Conservation (phyloP, 2,888 invertebrate genomes). For the Harmothoe impar region DNA sequence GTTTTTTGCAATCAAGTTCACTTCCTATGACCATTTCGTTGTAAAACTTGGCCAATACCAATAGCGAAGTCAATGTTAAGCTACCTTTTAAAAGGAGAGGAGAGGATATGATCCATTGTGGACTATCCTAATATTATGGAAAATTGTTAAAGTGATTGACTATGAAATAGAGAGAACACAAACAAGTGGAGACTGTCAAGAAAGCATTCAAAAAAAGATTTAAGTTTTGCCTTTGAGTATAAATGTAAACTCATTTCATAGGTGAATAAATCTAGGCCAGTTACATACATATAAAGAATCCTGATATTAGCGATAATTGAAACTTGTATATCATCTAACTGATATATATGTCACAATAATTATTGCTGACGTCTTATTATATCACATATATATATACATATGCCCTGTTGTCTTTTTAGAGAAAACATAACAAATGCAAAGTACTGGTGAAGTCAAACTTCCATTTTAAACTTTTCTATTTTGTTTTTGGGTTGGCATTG, state of each 20-base stretch:
- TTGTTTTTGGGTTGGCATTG: constrained; percentile 60
- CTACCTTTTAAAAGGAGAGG: not conserved
- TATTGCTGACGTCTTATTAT: not conserved
- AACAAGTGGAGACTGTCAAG: constrained; percentile 1
- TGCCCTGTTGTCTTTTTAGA: constrained; percentile 60
- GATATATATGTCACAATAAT: not conserved
- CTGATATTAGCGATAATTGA: not conserved
- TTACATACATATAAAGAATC: not conserved
- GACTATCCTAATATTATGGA: not conserved
- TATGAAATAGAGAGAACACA: constrained; percentile 15
- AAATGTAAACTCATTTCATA: constrained; percentile 24
- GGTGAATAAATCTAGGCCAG: constrained; percentile 24
- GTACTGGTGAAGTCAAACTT: constrained; percentile 60
- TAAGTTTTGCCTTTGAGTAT: constrained; percentile 16
- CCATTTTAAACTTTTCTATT: constrained; percentile 62
- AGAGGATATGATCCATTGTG: not conserved
- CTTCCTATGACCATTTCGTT: constrained; percentile 28
- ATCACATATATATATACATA: constrained; percentile 25
- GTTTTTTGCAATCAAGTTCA: constrained; percentile 50
- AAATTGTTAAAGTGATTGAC: not conserved
- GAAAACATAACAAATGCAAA: constrained; percentile 57
- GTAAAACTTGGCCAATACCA: constrained; percentile 45
- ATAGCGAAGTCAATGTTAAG: not conserved
- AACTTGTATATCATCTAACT: not conserved
- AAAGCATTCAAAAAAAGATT: constrained; percentile 12